These are phyloP conservation scores for Tyrannus savana DNA, from an alignment of 2,113 vertebrate genomes.

Conservation along the genomic window DNA sequence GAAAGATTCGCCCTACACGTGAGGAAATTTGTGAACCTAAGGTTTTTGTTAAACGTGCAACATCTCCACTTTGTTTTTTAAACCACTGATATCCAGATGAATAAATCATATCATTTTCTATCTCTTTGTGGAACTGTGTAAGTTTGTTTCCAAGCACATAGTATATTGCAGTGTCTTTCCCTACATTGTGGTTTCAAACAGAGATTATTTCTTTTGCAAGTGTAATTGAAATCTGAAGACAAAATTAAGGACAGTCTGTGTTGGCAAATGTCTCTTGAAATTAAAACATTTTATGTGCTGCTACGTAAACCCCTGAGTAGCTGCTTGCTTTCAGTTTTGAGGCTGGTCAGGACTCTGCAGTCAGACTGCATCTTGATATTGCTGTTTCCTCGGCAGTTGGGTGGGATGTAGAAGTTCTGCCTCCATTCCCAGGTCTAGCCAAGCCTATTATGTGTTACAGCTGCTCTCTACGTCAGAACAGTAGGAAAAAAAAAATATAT, in stretches of 20 bases:
- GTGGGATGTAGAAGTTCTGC: not conserved
- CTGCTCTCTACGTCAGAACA: not conserved
- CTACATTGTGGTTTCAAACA: not conserved
- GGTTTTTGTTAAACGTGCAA: not conserved
- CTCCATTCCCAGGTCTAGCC: not conserved
- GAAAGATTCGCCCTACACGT: conserved; percentile 42
- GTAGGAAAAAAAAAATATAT: not conserved
- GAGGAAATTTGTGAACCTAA: conserved; percentile 28
- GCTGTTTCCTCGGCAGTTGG: not conserved
- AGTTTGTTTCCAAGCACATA: not conserved
- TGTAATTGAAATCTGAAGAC: not conserved
- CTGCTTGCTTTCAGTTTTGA: conserved; percentile 43
- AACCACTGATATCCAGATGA: not conserved
- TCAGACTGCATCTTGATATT: not conserved
- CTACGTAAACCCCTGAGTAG: not conserved
- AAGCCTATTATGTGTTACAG: not conserved
- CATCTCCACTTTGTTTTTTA: not conserved
- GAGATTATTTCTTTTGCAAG: not conserved
- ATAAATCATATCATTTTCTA: not conserved
- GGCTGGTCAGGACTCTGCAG: not conserved
- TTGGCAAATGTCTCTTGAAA: not conserved
- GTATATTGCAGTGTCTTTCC: not conserved
- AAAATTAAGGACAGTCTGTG: not conserved
- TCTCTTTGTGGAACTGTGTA: not conserved
- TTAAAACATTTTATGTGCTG: not conserved